Conservation (phyloP, 2,888 invertebrate genomes). For the Athalia circularis region DNA sequence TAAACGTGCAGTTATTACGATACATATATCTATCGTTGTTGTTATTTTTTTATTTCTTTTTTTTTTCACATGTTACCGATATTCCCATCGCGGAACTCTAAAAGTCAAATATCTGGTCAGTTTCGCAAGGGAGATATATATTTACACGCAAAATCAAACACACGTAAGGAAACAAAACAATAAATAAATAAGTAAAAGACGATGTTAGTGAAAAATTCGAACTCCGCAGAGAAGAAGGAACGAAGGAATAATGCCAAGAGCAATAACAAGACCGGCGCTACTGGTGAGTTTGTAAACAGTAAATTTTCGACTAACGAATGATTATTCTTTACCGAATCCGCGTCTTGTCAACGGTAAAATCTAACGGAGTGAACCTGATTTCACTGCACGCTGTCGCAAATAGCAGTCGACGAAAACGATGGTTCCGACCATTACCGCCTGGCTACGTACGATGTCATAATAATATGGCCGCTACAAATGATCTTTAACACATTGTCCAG, state of each 20-base stretch:
- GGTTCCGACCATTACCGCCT: not conserved
- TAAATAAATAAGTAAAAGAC: constrained; percentile 59
- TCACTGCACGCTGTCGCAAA: constrained; percentile 44
- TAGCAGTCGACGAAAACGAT: constrained; percentile 61
- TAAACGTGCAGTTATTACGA: constrained; percentile 52
- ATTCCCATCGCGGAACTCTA: too few relatives aligned
- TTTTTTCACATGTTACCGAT: too few relatives aligned
- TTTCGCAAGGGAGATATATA: too few relatives aligned
- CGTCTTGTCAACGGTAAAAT: constrained; percentile 21
- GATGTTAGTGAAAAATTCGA: constrained; percentile 70
- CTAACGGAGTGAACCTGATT: constrained; percentile 50
- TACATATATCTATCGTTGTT: too few relatives aligned
- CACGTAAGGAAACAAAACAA: too few relatives aligned
- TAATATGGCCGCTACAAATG: constrained; percentile 55
- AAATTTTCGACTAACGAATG: too few relatives aligned
- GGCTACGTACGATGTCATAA: constrained; percentile 57
- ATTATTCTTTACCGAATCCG: not conserved
- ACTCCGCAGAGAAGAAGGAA: constrained; percentile 62
- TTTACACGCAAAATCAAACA: too few relatives aligned
- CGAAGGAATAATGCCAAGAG: constrained; percentile 70
- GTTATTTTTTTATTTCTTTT: too few relatives aligned
- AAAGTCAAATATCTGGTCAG: too few relatives aligned
- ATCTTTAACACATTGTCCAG: too few relatives aligned
- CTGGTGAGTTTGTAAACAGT: constrained; percentile 63
- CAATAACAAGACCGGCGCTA: constrained; percentile 65